These are phyloP conservation scores for Baronia brevicornis DNA, from an alignment of 2,888 invertebrate genomes.

Conservation along the genomic window DNA sequence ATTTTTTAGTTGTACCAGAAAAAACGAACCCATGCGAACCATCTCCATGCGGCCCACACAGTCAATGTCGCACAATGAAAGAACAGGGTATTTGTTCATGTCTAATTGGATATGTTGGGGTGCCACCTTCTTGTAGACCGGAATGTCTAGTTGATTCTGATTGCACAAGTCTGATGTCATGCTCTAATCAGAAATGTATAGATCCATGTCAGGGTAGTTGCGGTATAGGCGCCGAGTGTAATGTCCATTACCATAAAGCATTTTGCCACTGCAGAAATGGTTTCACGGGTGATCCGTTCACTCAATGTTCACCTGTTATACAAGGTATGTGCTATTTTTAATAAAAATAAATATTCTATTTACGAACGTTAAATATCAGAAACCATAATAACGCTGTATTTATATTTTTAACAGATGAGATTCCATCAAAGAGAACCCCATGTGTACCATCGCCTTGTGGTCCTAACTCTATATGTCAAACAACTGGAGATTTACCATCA, in stretches of 20 bases:
- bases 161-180: slow-evolving; percentile 83
- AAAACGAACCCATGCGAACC: slow-evolving; percentile 77
- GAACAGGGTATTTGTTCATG: slow-evolving; percentile 83
- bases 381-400: not conserved
- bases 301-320: slow-evolving; percentile 68
- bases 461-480: slow-evolving; percentile 81
- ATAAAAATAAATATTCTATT: slow-evolving; percentile 38
- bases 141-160: slow-evolving; percentile 90
- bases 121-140: slow-evolving; percentile 85
- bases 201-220: slow-evolving; percentile 89
- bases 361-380: slow-evolving; percentile 1
- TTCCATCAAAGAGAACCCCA: slow-evolving; percentile 53
- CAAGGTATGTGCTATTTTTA: no score
- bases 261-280: slow-evolving; percentile 86
- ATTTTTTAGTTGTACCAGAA: slow-evolving; percentile 32
- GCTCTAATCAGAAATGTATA: slow-evolving; percentile 85
- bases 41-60: slow-evolving; percentile 86
- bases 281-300: slow-evolving; percentile 88
- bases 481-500: slow-evolving; percentile 71
- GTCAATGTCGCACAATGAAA: slow-evolving; percentile 77
- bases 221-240: slow-evolving; percentile 84
- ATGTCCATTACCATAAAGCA: slow-evolving; percentile 88
- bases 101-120: slow-evolving; percentile 83
- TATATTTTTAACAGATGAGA: slow-evolving; percentile 34
- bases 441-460: slow-evolving; percentile 88